Evolutionary conservation across 2,797 vertebrate species (phyloP).

Genomic region (Sebastes miniatus): DNA sequence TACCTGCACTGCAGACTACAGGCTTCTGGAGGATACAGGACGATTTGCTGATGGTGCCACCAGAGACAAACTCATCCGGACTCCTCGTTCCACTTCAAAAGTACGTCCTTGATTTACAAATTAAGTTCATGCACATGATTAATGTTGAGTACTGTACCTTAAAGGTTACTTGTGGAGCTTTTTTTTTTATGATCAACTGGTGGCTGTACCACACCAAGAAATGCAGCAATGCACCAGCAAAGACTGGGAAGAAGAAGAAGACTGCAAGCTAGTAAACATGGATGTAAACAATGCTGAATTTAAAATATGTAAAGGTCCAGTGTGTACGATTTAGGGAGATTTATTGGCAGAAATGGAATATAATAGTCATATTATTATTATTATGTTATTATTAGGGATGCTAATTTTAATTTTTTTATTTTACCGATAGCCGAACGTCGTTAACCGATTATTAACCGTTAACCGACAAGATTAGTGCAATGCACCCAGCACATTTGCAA

Average conservation of each 20-base stretch:
- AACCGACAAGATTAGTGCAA: too few species aligned
- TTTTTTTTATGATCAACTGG: not conserved
- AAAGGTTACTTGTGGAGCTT: not conserved
- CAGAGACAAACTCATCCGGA: constrained; percentile 79
- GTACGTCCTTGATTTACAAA: constrained; percentile 48
- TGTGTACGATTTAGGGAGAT: too few species aligned
- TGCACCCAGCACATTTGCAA: too few species aligned
- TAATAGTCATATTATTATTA: too few species aligned
- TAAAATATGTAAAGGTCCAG: too few species aligned
- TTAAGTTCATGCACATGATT: not conserved
- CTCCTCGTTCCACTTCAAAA: constrained; percentile 37
- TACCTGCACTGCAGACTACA: constrained; percentile 87
- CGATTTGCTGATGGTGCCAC: constrained; percentile 87
- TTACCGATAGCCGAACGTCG: too few species aligned
- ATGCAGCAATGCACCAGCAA: not conserved
- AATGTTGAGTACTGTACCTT: not conserved
- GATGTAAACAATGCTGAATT: too few species aligned
- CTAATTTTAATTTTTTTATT: too few species aligned
- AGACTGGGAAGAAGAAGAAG: not conserved
- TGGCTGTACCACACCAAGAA: not conserved
- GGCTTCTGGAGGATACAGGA: constrained; percentile 93
- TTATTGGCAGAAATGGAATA: too few species aligned
- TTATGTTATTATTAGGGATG: too few species aligned
- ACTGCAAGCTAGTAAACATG: too few species aligned
- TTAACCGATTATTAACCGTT: too few species aligned